These are phyloP conservation scores for Cheirogaleus major DNA, from an alignment of 2,797 vertebrate genomes.

Conservation along the genomic window DNA sequence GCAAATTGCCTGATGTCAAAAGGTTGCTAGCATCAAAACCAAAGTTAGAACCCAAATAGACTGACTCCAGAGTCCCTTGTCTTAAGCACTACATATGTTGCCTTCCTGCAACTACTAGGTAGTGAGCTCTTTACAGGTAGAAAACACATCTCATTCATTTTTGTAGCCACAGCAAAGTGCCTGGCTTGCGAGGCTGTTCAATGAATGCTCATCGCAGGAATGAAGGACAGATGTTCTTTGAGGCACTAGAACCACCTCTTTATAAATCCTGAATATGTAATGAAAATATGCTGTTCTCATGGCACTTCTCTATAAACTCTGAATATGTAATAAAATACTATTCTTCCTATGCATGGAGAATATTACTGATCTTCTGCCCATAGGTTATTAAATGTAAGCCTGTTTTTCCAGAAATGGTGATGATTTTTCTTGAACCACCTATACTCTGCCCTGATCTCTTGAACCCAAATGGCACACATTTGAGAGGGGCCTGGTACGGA, in stretches of 20 bases:
- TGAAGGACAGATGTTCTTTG: slow-evolving; percentile 10
- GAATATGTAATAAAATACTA: slow-evolving; percentile 38
- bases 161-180: background rate
- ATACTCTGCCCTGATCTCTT: background rate
- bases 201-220: background rate
- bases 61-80: background rate
- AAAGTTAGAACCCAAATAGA: background rate
- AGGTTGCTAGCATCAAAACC: background rate
- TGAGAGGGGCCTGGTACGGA: background rate
- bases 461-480: background rate
- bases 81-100: background rate
- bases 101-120: background rate
- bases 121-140: background rate
- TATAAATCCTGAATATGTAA: slow-evolving; percentile 31
- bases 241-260: background rate
- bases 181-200: background rate
- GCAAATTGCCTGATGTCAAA: background rate
- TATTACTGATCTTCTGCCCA: slow-evolving; percentile 38
- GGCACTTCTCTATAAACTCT: background rate
- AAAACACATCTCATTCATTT: background rate
- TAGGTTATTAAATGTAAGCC: slow-evolving; percentile 41
- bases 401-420: slow-evolving; percentile 61
- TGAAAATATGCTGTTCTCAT: slow-evolving; percentile 48
- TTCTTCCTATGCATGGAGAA: background rate
- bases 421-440: slow-evolving; percentile 50